A percentile compares a stretch with the other conserved stretches of the same genome.
Evolutionary conservation across 2,888 invertebrate genomes (phyloP).

Genomic region (Acrobasis repandana): DNA sequence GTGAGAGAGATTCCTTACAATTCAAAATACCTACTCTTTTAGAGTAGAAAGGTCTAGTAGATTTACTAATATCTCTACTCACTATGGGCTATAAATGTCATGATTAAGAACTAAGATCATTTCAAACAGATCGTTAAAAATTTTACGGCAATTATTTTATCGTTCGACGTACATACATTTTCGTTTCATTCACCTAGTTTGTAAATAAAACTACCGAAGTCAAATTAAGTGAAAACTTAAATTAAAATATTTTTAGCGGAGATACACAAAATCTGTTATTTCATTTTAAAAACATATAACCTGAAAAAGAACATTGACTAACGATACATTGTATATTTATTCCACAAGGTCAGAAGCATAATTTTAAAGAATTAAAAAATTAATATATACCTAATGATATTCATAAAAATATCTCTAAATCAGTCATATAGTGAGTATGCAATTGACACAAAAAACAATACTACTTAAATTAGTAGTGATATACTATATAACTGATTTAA

Average conservation of each 20-base stretch:
- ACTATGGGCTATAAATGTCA: conserved; percentile 15
- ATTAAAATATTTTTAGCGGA: neutral
- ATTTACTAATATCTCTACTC: conserved; percentile 5
- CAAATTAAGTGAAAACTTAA: conserved; percentile 11
- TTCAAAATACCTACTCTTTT: conserved; percentile 1
- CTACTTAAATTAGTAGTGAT: too few relatives aligned
- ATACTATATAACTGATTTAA: too few relatives aligned
- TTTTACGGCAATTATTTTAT: neutral
- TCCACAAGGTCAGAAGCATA: too few relatives aligned
- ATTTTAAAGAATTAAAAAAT: too few relatives aligned
- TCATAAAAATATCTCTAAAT: too few relatives aligned
- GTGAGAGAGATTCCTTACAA: conserved; percentile 15
- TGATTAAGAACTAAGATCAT: neutral
- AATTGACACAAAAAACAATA: neutral
- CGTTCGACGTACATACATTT: conserved; percentile 4
- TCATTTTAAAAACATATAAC: neutral
- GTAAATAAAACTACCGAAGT: conserved; percentile 12
- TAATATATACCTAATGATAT: too few relatives aligned
- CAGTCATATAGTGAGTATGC: too few relatives aligned
- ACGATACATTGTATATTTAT: too few relatives aligned
- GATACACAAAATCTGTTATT: conserved; percentile 6
- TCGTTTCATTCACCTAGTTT: neutral
- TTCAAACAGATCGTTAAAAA: neutral
- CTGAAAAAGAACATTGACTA: too few relatives aligned
- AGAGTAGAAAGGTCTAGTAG: neutral